A percentile compares a stretch with the other conserved stretches of the same genome.
These are phyloP conservation scores for Azemiops feae DNA, from an alignment of 2,113 vertebrate species.

Conservation along the genomic window DNA sequence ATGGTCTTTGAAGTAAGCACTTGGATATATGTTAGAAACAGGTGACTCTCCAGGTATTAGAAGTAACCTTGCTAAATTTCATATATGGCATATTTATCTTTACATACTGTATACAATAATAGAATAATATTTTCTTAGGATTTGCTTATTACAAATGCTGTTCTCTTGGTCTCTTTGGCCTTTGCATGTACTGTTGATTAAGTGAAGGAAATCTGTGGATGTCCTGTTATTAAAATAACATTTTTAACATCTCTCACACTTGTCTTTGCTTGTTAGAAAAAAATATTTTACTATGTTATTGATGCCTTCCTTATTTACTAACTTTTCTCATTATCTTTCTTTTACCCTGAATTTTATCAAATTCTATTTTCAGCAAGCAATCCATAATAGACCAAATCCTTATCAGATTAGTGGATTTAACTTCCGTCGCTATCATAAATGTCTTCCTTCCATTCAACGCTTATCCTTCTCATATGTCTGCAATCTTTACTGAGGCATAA, in stretches of 20 bases:
- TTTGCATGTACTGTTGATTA: neutral
- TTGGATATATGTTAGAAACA: neutral
- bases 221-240: neutral
- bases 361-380: neutral
- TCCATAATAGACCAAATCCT: neutral
- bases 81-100: neutral
- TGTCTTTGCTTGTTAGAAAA: neutral
- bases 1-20: neutral
- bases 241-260: neutral
- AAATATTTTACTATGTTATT: neutral
- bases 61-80: neutral
- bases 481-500: constrained; percentile 1
- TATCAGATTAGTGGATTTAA: constrained; percentile 23
- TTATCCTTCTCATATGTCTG: constrained; percentile 1
- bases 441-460: neutral
- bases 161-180: neutral
- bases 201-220: neutral
- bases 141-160: neutral
- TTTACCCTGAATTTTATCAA: neutral
- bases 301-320: neutral
- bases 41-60: neutral
- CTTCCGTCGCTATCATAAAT: constrained; percentile 6
- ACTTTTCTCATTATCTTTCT: neutral
- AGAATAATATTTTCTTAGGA: neutral
- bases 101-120: neutral